phyloP scores from a whole-genome alignment of 1,140 invertebrate species.

The Vanessa atalanta region DNA sequence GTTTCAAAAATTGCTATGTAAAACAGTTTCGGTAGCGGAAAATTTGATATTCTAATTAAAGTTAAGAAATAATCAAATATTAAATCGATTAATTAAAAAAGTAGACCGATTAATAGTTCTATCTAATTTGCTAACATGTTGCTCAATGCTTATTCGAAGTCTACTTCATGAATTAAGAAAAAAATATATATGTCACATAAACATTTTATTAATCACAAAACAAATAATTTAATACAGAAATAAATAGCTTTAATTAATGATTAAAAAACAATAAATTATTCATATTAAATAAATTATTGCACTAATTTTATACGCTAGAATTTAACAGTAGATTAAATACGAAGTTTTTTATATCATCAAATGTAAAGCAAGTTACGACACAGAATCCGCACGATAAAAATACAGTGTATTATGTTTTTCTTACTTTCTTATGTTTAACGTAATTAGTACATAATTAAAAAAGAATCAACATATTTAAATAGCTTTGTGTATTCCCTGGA shows the following conservation, averaged over 20 bases:
- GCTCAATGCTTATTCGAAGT: background rate
- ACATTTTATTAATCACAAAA: conserved; percentile 18
- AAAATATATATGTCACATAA: background rate
- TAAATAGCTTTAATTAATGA: background rate
- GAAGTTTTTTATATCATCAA: too few relatives aligned
- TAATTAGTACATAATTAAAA: too few relatives aligned
- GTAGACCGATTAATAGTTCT: background rate
- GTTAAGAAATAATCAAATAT: background rate
- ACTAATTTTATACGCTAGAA: too few relatives aligned
- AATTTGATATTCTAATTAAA: background rate
- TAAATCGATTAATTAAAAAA: background rate
- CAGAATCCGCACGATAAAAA: too few relatives aligned
- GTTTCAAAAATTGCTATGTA: too few relatives aligned
- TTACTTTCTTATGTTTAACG: too few relatives aligned
- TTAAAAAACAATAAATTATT: background rate
- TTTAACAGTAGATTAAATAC: too few relatives aligned
- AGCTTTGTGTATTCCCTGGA: too few relatives aligned
- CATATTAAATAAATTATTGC: background rate
- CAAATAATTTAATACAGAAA: conserved; percentile 28
- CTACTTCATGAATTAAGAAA: background rate
- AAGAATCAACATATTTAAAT: too few relatives aligned
- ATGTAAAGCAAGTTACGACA: too few relatives aligned
- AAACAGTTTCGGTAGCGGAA: background rate
- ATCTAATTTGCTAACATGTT: background rate
- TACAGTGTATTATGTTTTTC: too few relatives aligned